Percentiles rank a stretch among this genome's conserved stretches.
Conservation (phyloP, 1,140 invertebrate species). For the Caligus rogercresseyi region DNA sequence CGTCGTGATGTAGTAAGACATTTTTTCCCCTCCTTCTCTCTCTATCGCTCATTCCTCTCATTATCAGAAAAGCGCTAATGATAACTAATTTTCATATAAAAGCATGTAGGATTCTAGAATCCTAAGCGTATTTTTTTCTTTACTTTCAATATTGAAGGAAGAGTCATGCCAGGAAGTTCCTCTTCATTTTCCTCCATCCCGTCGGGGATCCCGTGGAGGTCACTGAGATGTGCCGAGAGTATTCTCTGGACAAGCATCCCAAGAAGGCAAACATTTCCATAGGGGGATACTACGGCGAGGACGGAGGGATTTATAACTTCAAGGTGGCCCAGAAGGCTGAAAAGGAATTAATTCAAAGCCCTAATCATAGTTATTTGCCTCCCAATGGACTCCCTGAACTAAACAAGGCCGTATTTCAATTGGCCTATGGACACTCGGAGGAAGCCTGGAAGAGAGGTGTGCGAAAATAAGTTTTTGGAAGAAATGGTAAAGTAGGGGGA, state of each 20-base stretch:
- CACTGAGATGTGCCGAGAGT: neutral
- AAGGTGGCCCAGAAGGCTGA: neutral
- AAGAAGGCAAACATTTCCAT: neutral
- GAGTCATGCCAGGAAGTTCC: neutral
- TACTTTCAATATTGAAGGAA: no score
- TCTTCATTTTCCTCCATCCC: neutral
- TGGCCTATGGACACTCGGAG: neutral
- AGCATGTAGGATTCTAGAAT: no score
- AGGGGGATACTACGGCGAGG: neutral
- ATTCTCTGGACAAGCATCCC: neutral
- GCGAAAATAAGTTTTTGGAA: neutral
- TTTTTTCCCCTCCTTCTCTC: no score
- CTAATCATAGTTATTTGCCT: neutral
- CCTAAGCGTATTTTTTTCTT: no score
- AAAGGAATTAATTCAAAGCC: neutral
- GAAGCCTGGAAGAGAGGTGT: neutral
- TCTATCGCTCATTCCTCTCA: no score
- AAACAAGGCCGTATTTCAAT: neutral
- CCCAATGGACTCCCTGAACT: neutral
- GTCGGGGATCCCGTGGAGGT: neutral
- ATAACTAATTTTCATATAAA: no score
- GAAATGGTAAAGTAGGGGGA: no score
- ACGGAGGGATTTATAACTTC: neutral
- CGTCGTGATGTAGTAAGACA: no score
- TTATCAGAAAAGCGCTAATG: no score